Base-by-base conservation (phyloP, 2,888 invertebrate species). In the Amblyteles armatorius region DNA sequence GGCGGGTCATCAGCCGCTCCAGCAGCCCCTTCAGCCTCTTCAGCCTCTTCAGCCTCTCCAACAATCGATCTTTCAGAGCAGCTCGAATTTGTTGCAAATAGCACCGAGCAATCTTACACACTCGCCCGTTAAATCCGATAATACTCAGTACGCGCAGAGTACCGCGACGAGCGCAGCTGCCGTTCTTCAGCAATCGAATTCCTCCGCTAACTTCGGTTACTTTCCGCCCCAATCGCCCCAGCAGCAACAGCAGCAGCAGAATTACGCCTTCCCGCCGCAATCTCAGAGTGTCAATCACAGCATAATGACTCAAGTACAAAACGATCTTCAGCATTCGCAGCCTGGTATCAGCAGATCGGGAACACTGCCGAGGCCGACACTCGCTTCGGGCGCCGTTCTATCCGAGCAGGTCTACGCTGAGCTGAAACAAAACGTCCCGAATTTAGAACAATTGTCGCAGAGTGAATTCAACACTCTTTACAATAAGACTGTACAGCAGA, bases 401-500 rank as follows among this genome's bases (percentile, higher is more conserved):
- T 93, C 93, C 0, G 93, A 93, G 63, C 91, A 93, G 84, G 92
- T 94, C 2, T 94, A 93, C 82, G 94, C 93, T 0, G 93, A 94
- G 71, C 86, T 94, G 13, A 93, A 91, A 48, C 93, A 93, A 80
- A 93, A 91, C 0, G 93, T 93, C 29, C 94, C 94, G 11, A 93
- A 94, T 83, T 83, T 94, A 6, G 93, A 93, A 13, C 93, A 93
- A 67, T 80, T 94, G 9, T 94, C 93, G 0, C 94, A 94, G 63
- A 94, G 92, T 78, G 94, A 94, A 83, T 94, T 94, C 63, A 94
- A 94, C 87, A 94, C 94, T 50, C 90, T 94, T 6, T 94, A 94
- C 77, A 94, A 94, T 79, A 94, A 93, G 84, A 92, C 93, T 60
- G 93, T 94, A 13, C 93, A 93, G 52, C 94, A 94, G 73, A 94